Evolutionary conservation across 53 echinoderm and acorn worm species (phyloP), one percentile per base, ranked within the genome.

Genomic region (Temnopleurus reevesii): DNA sequence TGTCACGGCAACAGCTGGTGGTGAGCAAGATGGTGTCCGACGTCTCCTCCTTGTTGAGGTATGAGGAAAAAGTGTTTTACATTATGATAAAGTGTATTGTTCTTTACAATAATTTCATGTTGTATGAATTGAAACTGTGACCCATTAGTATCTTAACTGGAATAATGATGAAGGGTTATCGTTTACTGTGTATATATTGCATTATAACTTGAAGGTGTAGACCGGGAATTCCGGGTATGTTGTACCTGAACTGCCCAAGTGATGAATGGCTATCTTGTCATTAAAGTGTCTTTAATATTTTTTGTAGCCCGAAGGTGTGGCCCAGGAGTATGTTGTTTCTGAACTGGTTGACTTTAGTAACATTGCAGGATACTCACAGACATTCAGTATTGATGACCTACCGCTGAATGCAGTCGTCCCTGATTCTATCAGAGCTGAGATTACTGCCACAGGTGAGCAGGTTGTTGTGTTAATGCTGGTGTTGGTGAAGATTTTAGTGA

Each of bases 1-100:
- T 8, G 93, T 95, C 47, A 54, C 41, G 8, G 98, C 95, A n/a
- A 54, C 56, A 43, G 65, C 92, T 1, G 58, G 58, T 0, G 55
- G 41, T 7, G 93, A 92, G 36, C 84, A 77, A 41, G 98, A 97
- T 89, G 93, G 90, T 12, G 91, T 97, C 28, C 60, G 87, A 0
- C 83, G 94, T 24, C 92, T 88, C 80, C 89, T 97, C 10, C 83
- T 95, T n/a, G 98, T 97, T 12, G 94, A 95, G 95, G 98, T 97
- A 76, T 36, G 85, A n/a, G n/a, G n/a, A n/a, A n/a, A n/a, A n/a
- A n/a, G n/a, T n/a, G n/a, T n/a, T n/a, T n/a, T n/a, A n/a, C n/a
- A n/a, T n/a, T n/a, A n/a, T n/a, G n/a, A n/a, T n/a, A n/a, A n/a
- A n/a, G n/a, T n/a, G n/a, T n/a, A n/a, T n/a, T n/a, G n/a, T n/a